Conservation (phyloP, 2,888 invertebrate species). For the Gandaritis pyraliata region DNA sequence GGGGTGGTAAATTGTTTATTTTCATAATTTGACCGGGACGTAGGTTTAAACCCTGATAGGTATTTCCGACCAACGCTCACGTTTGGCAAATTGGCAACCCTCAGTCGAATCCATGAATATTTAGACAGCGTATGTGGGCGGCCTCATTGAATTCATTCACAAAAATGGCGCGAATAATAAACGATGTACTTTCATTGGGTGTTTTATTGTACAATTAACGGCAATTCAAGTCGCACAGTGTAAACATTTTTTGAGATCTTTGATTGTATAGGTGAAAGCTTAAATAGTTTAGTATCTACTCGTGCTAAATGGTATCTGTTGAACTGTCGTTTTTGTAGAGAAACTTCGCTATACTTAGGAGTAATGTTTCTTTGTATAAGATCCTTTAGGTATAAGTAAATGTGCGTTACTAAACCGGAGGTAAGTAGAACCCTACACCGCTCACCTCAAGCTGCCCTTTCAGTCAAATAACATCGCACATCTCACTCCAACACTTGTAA, state of each 20-base stretch:
- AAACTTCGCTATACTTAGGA: background rate
- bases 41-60: background rate
- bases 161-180: conserved; percentile 49
- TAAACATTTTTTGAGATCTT: no score
- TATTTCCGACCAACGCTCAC: conserved; percentile 4
- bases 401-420: conserved; percentile 13
- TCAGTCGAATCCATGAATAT: conserved; percentile 64
- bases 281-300: no score
- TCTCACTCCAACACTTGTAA: conserved; percentile 43
- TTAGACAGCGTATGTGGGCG: conserved; percentile 59
- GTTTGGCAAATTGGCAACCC: conserved; percentile 27
- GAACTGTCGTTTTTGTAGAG: background rate
- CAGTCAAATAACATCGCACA: conserved; percentile 49
- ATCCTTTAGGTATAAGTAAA: conserved; percentile 5
- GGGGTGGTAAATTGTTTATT: conserved; percentile 13
- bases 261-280: background rate
- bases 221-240: background rate
- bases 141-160: conserved; percentile 54
- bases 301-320: background rate
- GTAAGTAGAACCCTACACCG: conserved; percentile 29
- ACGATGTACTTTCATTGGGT: conserved; percentile 14
- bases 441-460: conserved; percentile 55
- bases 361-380: conserved; percentile 4
- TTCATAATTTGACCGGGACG: conserved; percentile 4
- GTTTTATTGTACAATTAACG: background rate